Base-by-base conservation (phyloP, 30 jellyfish, hydroid and myxozoan species). In the Mastigias papua region DNA sequence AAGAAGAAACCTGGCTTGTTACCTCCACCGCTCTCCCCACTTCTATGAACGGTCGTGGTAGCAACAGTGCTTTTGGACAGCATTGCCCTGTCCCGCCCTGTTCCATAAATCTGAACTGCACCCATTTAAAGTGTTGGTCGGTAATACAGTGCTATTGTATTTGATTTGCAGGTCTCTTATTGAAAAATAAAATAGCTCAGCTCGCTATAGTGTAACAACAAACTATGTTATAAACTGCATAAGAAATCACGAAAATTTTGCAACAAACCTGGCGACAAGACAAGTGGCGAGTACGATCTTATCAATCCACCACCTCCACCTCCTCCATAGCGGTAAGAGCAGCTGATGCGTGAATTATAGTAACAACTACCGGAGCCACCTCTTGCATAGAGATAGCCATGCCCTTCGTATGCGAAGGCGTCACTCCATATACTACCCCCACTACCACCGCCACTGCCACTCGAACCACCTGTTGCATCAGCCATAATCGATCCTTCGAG, bases 241-340 rank as follows among this genome's bases (percentile, higher is more conserved):
- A 42, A 4, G 54, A 8, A 42, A 42, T 42, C 13, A 8, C 17
- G 17, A 54, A 54, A 54, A 54, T 5, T 25, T 5, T 5, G 17
- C 3, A 19, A 54, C 67, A 54, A 54, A 86, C 94, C 94, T 54
- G 89, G 84, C 46, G 94, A 73, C 29, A 86, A 87, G 22, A 86
- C 83, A 35, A 76, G 63, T 2, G 94, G 94, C 25, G 94, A 86
- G 61, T 72, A 76, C 16, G 94, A 13, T 34, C 94, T 30, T 20
- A 86, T 86, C 26, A 86, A 77, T 13, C 94, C 94, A 42, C 94
- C 94, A 32, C 94, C 94, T 20, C 94, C 94, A 26, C 94, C 94
- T 26, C 94, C 94, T 6, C 78, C 94, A 48, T 86, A 86, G 48
- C 84, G 84, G 2, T 69, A 69, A 19, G 61, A 16, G 33, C 93